Percentiles rank a stretch among this genome's conserved stretches.
Evolutionary conservation across 2,888 invertebrate species (phyloP).

Genomic region (Ectropis crepuscularia): DNA sequence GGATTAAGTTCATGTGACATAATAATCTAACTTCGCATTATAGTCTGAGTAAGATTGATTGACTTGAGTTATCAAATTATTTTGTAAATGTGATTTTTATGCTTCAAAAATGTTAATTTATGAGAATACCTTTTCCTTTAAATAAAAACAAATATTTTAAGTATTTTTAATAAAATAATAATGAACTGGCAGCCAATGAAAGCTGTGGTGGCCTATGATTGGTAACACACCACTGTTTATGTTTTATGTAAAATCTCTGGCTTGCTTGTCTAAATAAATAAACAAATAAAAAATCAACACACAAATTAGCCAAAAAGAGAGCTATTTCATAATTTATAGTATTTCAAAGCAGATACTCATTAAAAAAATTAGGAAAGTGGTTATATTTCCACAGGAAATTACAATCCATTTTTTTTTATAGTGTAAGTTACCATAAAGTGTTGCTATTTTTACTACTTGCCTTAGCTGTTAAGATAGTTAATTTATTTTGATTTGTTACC

Average conservation of each 20-base stretch:
- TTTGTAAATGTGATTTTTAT: conserved; percentile 19
- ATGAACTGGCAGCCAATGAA: too few relatives aligned
- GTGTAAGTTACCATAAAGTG: conserved; percentile 23
- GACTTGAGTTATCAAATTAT: conserved; percentile 7
- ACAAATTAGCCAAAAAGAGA: neutral
- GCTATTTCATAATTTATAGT: neutral
- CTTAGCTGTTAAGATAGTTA: conserved; percentile 39
- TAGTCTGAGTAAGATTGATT: conserved; percentile 18
- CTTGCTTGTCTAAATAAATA: neutral
- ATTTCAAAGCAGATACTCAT: neutral
- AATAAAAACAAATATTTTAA: neutral
- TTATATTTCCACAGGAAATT: neutral
- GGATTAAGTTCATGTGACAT: conserved; percentile 42
- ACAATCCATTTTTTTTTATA: conserved; percentile 1
- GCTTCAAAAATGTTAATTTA: conserved; percentile 6
- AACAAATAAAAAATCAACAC: neutral
- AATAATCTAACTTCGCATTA: conserved; percentile 21
- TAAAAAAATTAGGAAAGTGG: neutral
- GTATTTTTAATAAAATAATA: too few relatives aligned
- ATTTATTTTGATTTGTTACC: conserved; percentile 56
- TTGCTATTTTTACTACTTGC: conserved; percentile 35
- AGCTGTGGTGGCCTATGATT: too few relatives aligned
- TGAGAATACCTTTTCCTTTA: neutral
- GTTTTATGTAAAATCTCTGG: too few relatives aligned
- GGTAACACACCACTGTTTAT: too few relatives aligned